Evolutionary conservation across 1,140 invertebrate species (phyloP).

Genomic region (Metopolophium dirhodum): DNA sequence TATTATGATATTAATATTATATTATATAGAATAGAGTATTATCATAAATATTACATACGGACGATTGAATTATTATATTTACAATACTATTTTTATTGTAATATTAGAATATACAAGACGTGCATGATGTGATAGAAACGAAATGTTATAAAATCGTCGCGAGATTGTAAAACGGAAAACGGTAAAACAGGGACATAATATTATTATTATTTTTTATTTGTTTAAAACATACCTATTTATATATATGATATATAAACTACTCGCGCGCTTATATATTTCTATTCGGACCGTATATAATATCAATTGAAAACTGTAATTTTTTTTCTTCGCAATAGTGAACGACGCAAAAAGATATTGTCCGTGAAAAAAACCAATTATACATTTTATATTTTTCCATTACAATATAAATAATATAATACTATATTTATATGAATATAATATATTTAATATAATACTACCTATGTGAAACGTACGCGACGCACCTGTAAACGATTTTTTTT

Average conservation of each 20-base stretch:
- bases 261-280: neutral
- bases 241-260: neutral
- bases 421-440: neutral
- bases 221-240: neutral
- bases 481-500: neutral
- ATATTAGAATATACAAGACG: neutral
- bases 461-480: neutral
- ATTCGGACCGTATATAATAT: slow-evolving; percentile 9
- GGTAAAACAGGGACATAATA: slow-evolving; percentile 46
- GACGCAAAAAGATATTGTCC: neutral
- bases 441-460: neutral
- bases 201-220: neutral
- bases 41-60: neutral
- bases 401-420: neutral
- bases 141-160: neutral
- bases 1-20: neutral
- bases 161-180: slow-evolving; percentile 17
- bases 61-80: neutral
- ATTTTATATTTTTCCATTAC: slow-evolving; percentile 8
- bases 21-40: too few relatives aligned
- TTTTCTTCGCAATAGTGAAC: neutral
- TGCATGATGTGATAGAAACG: neutral
- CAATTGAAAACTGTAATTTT: slow-evolving; percentile 10
- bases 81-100: neutral
- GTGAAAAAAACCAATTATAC: slow-evolving; percentile 10